Evolutionary conservation across 1,140 invertebrate genomes (phyloP).

Genomic region (Camponotus vicinus): DNA sequence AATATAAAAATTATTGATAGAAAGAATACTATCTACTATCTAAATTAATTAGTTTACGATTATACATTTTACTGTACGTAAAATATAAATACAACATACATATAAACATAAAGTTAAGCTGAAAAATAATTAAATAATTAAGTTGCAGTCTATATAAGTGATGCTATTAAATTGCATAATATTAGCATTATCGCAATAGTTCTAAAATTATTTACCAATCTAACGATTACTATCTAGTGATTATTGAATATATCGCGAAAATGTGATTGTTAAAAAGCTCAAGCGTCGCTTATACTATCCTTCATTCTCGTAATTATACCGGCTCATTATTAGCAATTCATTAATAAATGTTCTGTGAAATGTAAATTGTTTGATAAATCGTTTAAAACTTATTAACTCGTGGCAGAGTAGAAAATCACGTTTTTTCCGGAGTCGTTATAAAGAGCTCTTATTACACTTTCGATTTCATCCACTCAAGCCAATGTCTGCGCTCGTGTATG

Average conservation of each 20-base stretch:
- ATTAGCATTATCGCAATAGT: conserved; percentile 24
- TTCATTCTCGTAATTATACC: conserved; percentile 12
- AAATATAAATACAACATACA: not conserved
- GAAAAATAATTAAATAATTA: not conserved
- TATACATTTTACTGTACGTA: not conserved
- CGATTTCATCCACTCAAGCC: conserved; percentile 6
- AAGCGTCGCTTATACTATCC: not conserved
- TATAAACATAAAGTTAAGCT: not conserved
- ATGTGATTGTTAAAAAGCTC: conserved; percentile 14
- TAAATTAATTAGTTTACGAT: not conserved
- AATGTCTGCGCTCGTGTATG: conserved; percentile 19
- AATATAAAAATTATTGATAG: not conserved
- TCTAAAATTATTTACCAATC: conserved; percentile 46
- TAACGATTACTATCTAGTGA: not conserved
- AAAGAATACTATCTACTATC: too few species aligned
- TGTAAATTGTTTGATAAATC: conserved; percentile 11
- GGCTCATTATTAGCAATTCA: conserved; percentile 31
- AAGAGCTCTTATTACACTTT: conserved; percentile 44
- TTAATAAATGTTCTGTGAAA: conserved; percentile 1
- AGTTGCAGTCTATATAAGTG: not conserved
- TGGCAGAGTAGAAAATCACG: conserved; percentile 34
- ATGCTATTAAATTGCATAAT: conserved; percentile 22
- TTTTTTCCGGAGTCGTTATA: conserved; percentile 11
- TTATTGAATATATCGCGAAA: conserved; percentile 22
- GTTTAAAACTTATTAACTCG: conserved; percentile 42